Base-by-base conservation (phyloP, 2,797 vertebrate genomes). In the Halcyon smyrnensis region DNA sequence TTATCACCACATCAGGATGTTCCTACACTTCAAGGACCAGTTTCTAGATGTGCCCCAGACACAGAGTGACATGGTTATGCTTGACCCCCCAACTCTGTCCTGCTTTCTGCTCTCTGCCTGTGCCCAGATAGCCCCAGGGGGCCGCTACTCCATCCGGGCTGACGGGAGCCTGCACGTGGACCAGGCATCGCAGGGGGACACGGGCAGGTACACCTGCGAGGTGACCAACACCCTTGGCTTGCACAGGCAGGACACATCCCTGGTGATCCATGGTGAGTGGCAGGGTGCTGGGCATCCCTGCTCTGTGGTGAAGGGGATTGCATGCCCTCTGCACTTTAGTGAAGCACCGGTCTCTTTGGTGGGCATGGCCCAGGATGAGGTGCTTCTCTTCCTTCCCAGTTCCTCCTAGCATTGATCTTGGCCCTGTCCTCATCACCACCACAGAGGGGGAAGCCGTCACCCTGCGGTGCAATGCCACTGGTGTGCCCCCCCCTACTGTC, bases 81-180 rank as follows among this genome's bases (percentile, higher is more conserved):
- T 12, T 65, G 46, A 28, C 10, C 3, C 5, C 12, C 4, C 2
- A 0, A 0, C 27, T 9, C 71, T 60, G 17, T 34, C 53, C 50
- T n/a, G 17, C 43, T 56, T 23, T 59, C 56, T 53, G 23, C 41
- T 75, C 78, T 82, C 50, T 63, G 3, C 18, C 68, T 4, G 0
- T 54, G 36, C 3, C 41, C 91, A 99, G 99, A 97, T 99, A 60
- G 97, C 95, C 20, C 68, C 97, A 2, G 96, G 97, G 5, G 73
- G 94, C 39, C 98, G 71, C 70, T 97, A 97, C 50, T 98, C 98
- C 6, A 15, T 98, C 46, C 98, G 95, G 64, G 98, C 98, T 12
- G 99, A 99, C 0, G 99, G 99, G 68, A 99, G 99, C 95, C 98
- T 99, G 75, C 98, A 99, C 62, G 67, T 99, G 17, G 98, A 98